Evolutionary conservation across 2,888 invertebrate species (phyloP), one percentile per base, ranked within the genome.

Genomic region (Leucophenga montana): DNA sequence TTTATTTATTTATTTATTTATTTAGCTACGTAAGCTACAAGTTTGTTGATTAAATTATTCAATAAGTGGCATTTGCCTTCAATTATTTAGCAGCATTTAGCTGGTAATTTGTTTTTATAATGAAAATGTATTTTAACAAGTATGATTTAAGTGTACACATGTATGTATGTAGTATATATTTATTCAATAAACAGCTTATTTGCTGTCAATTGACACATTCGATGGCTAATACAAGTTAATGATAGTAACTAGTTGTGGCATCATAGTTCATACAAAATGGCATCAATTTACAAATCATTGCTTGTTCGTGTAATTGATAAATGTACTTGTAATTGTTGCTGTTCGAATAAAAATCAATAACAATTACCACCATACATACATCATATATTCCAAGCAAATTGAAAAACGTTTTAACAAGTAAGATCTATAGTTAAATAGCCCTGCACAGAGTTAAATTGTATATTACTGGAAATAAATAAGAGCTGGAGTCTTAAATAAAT

Each of bases 191-290:
- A 16, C 50, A 16, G 50, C 50, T 64, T 64, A 64, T 64, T 27
- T 20, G 22, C n/a, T 16, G 62, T 20, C 62, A 64, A 64, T 64
- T 64, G 48, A 64, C 62, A 64, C 62, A 64, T 64, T 64, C 18
- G 50, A n/a, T 18, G 13, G 50, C 50, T 50, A 50, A 50, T 50
- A 50, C 11, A n/a, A n/a, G 50, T 8, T 11, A 39, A 39, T 39
- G 39, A 39, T 39, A 39, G 39, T 39, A 39, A 39, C 11, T 39
- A 11, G 39, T 39, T 8, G 11, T 39, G 8, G 39, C 11, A 39
- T 11, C 39, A 8, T 39, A 8, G 39, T 39, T 39, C 39, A 39
- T 39, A 39, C 39, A 39, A 39, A 39, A 39, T 39, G 39, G 39
- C 39, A 39, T 39, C 39, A 39, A 39, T 39, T 39, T 39, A 39